Evolutionary conservation across 2,113 vertebrate species (phyloP), one percentile per base, ranked within the genome.

Genomic region (Vicugna pacos): DNA sequence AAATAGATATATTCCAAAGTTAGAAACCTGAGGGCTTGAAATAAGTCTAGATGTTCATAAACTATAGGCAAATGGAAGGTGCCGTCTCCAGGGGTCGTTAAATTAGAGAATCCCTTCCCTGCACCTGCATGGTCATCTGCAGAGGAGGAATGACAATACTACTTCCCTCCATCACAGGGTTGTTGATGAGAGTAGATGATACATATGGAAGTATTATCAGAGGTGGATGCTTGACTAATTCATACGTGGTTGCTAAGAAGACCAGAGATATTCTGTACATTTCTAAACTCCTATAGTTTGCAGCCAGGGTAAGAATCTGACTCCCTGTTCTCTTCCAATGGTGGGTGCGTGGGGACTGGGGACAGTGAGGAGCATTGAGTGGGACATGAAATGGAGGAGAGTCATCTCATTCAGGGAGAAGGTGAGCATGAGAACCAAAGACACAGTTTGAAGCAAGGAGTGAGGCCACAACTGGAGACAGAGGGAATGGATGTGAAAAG

Each of bases 51-150:
- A n/a, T 72, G 70, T 60, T n/a, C 56, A 65, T 82, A 80, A 54
- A 15, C 15, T 17, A 26, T 35, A 89, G 58, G 70, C 60, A 95
- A 81, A 92, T 6, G 35, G 32, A 90, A 42, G 6, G 52, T 60
- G 7, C 69, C n/a, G 5, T 56, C n/a, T 3, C 70, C 11, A 50
- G 56, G 54, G 62, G 73, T 83, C 82, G 38, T 62, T 32, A 89
- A 93, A 46, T 70, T 70, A 89, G 79, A 92, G 58, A 77, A 93
- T 92, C n/a, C 35, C 7, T 58, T 42, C 67, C 69, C 22, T 72
- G 28, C 3, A 52, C n/a, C 60, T 93, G n/a, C 76, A 13, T 75
- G 8, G 10, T 64, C 46, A 87, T 62, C 50, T 65, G n/a, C 30
- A 81, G 48, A 52, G 15, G 32, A 54, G 75, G 11, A 54, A 32